A percentile compares a stretch with the other conserved stretches of the same genome.
phyloP scores from a whole-genome alignment of 2,888 invertebrate species.

The Podabrus alpinus region DNA sequence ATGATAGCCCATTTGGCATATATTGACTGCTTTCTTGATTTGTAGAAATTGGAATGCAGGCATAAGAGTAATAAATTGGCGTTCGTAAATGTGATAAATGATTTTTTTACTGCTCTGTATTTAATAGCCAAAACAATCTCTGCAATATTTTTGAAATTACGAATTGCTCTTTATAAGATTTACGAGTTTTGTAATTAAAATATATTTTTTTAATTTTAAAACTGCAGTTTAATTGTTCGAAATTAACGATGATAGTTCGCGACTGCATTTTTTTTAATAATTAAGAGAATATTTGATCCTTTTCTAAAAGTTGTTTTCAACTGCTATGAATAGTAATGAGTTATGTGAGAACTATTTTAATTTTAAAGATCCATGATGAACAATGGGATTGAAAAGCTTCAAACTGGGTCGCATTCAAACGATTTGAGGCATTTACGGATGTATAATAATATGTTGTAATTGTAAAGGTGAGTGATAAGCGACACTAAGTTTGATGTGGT shows the following conservation, averaged over 20 bases:
- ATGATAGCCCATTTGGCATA: constrained; percentile 37
- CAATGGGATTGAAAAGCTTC: constrained; percentile 9
- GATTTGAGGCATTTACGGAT: constrained; percentile 18
- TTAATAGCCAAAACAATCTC: not conserved
- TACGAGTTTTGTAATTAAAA: not conserved
- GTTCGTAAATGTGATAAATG: constrained; percentile 20
- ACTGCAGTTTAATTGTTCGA: not conserved
- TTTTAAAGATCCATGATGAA: constrained; percentile 13
- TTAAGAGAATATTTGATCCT: constrained; percentile 18
- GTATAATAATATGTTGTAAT: constrained; percentile 35
- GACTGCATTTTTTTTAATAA: not conserved
- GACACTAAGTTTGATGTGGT: constrained; percentile 39
- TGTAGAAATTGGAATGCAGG: constrained; percentile 31
- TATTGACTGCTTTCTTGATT: constrained; percentile 37
- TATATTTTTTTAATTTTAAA: not conserved
- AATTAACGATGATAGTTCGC: not conserved
- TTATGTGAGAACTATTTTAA: constrained; percentile 26
- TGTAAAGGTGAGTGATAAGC: constrained; percentile 43
- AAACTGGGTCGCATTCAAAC: constrained; percentile 15
- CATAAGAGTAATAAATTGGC: constrained; percentile 30
- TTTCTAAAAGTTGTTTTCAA: constrained; percentile 20
- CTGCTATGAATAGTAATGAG: constrained; percentile 24
- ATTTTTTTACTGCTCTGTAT: constrained; percentile 26
- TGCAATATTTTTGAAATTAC: not conserved
- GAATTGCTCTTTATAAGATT: not conserved